A percentile compares a stretch with the other conserved stretches of the same genome.
phyloP scores from a whole-genome alignment of 2,888 invertebrate genomes.

The Cephus rjabovi region DNA sequence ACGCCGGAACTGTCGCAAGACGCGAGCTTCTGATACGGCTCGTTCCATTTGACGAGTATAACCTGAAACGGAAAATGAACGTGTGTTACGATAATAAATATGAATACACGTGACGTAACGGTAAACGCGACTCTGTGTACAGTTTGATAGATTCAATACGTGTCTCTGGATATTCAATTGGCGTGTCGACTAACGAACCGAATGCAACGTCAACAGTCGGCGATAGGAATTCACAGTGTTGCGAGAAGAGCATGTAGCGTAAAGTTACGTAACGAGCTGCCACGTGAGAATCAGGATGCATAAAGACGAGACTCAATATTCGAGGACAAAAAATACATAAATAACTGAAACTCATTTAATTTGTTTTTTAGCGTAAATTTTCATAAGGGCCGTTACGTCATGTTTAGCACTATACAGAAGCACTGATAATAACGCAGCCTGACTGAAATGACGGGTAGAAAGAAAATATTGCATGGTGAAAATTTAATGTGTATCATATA shows the following conservation, averaged over 20 bases:
- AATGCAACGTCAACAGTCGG: no score
- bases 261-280: not conserved
- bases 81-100: slow-evolving; percentile 21
- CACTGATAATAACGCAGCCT: no score
- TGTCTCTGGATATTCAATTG: not conserved
- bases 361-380: no score
- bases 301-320: not conserved
- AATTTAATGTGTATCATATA: no score
- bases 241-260: not conserved
- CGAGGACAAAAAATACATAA: no score
- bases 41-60: slow-evolving; percentile 97
- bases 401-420: no score
- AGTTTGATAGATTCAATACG: not conserved
- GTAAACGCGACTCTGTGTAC: slow-evolving; percentile 2
- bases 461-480: no score
- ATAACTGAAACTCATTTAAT: no score
- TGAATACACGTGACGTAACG: not conserved
- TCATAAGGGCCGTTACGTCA: no score
- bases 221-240: not conserved
- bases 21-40: slow-evolving; percentile 96
- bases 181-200: not conserved
- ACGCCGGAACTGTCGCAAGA: slow-evolving; percentile 98
- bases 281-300: not conserved
- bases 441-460: no score
- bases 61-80: slow-evolving; percentile 71